Evolutionary conservation across 2,113 vertebrate genomes (phyloP).

Genomic region (Misgurnus anguillicaudatus): DNA sequence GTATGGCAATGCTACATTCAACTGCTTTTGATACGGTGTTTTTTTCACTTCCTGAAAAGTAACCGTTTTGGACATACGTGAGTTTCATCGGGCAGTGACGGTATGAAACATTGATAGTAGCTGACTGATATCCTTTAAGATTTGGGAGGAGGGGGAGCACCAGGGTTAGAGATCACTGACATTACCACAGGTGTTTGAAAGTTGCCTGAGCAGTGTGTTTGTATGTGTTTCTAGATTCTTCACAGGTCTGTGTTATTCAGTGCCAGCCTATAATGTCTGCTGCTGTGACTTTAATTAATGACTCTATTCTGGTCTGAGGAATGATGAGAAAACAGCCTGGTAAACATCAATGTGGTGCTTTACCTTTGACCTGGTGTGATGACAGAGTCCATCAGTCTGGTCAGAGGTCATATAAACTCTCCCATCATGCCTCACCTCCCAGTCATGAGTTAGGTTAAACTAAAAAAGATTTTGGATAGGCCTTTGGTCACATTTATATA

Average conservation of each 20-base stretch:
- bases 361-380: not conserved
- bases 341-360: constrained; percentile 9
- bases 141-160: not conserved
- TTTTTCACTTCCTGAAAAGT: too few species aligned
- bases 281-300: constrained; percentile 1
- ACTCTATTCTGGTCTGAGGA: constrained; percentile 12
- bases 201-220: not conserved
- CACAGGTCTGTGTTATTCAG: constrained; percentile 9
- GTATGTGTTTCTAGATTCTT: not conserved
- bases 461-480: too few species aligned
- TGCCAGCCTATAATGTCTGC: constrained; percentile 8
- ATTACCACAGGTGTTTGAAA: not conserved
- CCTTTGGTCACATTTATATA: not conserved
- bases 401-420: constrained; percentile 24
- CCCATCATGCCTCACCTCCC: not conserved
- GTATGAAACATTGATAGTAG: too few species aligned
- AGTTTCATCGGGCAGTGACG: too few species aligned
- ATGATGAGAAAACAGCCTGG: constrained; percentile 22
- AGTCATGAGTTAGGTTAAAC: too few species aligned
- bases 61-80: too few species aligned
- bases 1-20: too few species aligned
- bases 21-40: too few species aligned
- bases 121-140: not conserved
- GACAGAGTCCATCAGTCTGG: not conserved
- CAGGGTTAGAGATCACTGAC: not conserved